phyloP scores from a whole-genome alignment of 2,113 vertebrate genomes.

The Rhea pennata region DNA sequence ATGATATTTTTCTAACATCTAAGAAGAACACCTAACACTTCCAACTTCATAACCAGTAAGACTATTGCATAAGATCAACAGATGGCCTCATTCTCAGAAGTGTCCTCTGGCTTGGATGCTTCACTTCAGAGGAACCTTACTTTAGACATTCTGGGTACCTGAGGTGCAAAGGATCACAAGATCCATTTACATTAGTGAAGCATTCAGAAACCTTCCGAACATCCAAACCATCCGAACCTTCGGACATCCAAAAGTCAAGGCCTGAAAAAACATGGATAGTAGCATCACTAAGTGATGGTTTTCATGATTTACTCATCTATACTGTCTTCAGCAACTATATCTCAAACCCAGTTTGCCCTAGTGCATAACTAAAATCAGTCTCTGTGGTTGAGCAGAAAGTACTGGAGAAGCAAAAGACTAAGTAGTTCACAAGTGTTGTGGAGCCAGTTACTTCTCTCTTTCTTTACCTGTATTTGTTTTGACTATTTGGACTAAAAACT shows the following conservation, averaged over 20 bases:
- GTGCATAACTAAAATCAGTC: background rate
- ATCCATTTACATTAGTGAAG: background rate
- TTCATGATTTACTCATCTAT: background rate
- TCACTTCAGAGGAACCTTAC: background rate
- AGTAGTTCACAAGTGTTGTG: background rate
- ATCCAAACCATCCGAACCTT: too few species aligned
- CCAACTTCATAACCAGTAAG: background rate
- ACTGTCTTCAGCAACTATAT: background rate
- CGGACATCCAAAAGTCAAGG: background rate
- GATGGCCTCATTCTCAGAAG: background rate
- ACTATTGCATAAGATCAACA: background rate
- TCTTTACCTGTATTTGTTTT: background rate
- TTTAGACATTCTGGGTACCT: background rate
- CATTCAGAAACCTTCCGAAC: background rate
- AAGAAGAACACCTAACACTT: background rate
- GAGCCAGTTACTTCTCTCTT: background rate
- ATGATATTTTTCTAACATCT: background rate
- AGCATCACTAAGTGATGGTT: background rate
- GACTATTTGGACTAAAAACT: background rate
- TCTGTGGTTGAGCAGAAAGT: background rate
- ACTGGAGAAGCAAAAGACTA: background rate
- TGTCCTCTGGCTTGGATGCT: background rate
- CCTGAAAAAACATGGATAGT: background rate
- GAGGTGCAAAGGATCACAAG: background rate
- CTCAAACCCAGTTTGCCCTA: background rate